Evolutionary conservation across 1,140 invertebrate genomes (phyloP), one percentile per base, ranked within the genome.

Genomic region (Aricia agestis): DNA sequence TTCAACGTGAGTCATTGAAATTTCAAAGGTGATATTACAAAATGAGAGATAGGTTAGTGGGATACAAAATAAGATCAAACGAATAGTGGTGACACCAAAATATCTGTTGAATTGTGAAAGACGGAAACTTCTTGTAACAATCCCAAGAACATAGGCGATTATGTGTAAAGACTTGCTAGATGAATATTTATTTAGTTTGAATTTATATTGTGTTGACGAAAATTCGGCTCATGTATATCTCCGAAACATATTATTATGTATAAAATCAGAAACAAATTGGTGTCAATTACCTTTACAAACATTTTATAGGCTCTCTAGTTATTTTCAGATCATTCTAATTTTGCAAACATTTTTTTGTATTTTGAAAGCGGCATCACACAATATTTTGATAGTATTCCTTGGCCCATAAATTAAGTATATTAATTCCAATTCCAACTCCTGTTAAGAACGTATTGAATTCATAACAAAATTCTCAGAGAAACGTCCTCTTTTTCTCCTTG

Each of bases 401-500:
- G 18, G 19, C 6, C 18, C 19, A 63, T 63, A 63, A 63, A 63
- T 63, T 63, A 63, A 63, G 18, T 63, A 63, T 63, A 63, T 63
- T 63, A 63, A 63, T 63, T 19, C 59, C 17, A 11, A 63, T 19
- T 11, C 19, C 0, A 52, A 52, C 45, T 63, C 17, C 17, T 15
- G 59, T 18, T 25, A 63, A 63, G n/a, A 25, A 63, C 59, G 59
- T 63, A 63, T 63, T 63, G 59, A 63, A 63, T 63, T 25, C 59
- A 63, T 63, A 63, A 63, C 59, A n/a, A 63, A 63, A 63, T 63
- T 63, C 59, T 19, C 59, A 19, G 18, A 63, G 59, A 31, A 19
- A 19, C 17, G 59, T 19, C 19, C 59, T 18, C 59, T 63, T 63
- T 63, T 63, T 63, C 18, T 63, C 18, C 19, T 63, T 63, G 18